Base-by-base conservation (phyloP, 2,797 vertebrate genomes). In the Silurus aristotelis region DNA sequence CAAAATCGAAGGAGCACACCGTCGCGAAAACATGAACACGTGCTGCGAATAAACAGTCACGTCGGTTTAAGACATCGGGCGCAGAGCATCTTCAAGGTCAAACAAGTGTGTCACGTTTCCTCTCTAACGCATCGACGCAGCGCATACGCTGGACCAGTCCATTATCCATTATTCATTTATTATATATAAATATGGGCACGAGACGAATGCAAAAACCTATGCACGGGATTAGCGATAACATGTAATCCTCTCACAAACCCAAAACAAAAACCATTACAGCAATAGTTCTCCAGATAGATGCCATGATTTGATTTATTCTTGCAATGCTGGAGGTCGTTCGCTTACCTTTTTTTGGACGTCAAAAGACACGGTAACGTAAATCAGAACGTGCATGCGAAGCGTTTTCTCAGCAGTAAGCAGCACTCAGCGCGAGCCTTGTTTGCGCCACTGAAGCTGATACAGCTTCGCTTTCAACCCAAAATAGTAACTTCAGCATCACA, bases 31-130 rank as follows among this genome's bases (percentile, higher is more conserved):
- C 87, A 88, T 13, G 17, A 85, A n/a, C 87, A 90, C 87, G 89
- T 90, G 89, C 84, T 83, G 71, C 75, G 10, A 48, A 86, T 78
- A 86, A 84, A 78, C 70, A 78, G 64, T 72, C 72, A 79, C 46
- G 64, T 63, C 80, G 52, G 52, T 56, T 60, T 20, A 15, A 43
- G 67, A 52, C 75, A 72, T 13, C 78, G 38, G 78, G 63, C 70
- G 75, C 70, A 77, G 82, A 84, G 89, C 89, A 88, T 89, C 89
- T 56, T 90, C 89, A 90, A 90, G 89, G 89, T 90, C 89, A 90
- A 87, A 88, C 80, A 88, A 84, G 14, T 80, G 83, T 86, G 82
- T 88, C 84, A 86, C 82, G 79, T 75, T 87, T 71, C 81, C 73
- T 70, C 52, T 72, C 58, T 76, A 80, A 83, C 75, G 48, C 48